Evolutionary conservation across 1,140 invertebrate genomes (phyloP), one percentile per base, ranked within the genome.

Genomic region (Magallana angulata): DNA sequence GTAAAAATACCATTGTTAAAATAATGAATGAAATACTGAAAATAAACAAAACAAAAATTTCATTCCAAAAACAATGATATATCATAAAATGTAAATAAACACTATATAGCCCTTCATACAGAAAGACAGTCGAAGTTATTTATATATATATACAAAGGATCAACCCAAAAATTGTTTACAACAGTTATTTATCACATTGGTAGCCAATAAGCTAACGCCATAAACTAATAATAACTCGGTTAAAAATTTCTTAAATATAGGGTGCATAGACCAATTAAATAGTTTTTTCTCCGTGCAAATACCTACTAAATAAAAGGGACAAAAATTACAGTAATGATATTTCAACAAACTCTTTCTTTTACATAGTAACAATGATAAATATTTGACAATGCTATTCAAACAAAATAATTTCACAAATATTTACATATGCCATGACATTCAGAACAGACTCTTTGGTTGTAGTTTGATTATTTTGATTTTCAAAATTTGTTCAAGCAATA

Each of bases 1-100:
- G 68, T 76, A 76, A 76, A 64, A 64, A 64, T 30, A 76, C 12
- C 68, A 76, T 76, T 30, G 24, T 76, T 76, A 76, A 76, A 76
- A 76, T 76, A 76, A 62, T 30, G 68, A 76, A 76, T 76, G 68
- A 76, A 76, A 76, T 76, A 76, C 68, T 76, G 68, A 76, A 18
- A 76, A 76, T 30, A 30, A 76, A 76, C 16, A 16, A 64, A 76
- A 76, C 24, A 18, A 76, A 30, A 30, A 36, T 76, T 76, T 76
- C 68, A 76, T 76, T 76, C 68, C 68, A 18, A 76, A 48, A 76
- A 76, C 24, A 76, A 76, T 30, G 24, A 30, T 76, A 76, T 9
- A 48, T 18, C 60, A 62, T 62, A 62, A 62, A 62, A 76, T 76
- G 68, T 30, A 76, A 76, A 76, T 76, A 76, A 76, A 76, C 60